Conservation (phyloP, 2,113 vertebrate genomes). For the Silurus asotus region DNA sequence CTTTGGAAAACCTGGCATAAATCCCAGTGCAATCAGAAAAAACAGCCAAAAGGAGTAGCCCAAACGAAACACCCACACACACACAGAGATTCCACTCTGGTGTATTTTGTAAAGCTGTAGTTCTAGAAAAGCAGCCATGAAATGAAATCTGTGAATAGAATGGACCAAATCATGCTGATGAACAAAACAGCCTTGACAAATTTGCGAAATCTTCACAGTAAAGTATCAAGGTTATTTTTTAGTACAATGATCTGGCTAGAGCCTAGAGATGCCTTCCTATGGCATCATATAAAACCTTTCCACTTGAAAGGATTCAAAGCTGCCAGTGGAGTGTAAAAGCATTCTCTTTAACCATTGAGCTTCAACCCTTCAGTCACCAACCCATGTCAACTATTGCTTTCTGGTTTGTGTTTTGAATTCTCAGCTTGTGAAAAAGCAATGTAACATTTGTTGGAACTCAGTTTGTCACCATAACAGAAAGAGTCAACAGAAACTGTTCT, state of each 20-base stretch:
- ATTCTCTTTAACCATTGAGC: neutral
- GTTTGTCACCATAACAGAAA: slow-evolving; percentile 47
- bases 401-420: neutral
- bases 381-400: neutral
- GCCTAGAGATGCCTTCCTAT: neutral
- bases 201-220: neutral
- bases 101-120: slow-evolving; percentile 6
- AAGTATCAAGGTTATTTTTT: slow-evolving; percentile 13
- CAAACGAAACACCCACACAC: slow-evolving; percentile 29
- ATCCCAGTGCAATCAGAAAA: slow-evolving; percentile 26
- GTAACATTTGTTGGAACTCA: slow-evolving; percentile 21
- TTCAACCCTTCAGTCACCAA: neutral
- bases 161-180: neutral
- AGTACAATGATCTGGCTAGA: slow-evolving; percentile 1
- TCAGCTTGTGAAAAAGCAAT: neutral
- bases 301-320: slow-evolving; percentile 13
- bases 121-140: neutral
- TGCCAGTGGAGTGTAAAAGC: neutral
- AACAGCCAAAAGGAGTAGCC: slow-evolving; percentile 43
- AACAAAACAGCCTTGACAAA: slow-evolving; percentile 29
- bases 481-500: slow-evolving; percentile 40
- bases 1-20: slow-evolving; percentile 36
- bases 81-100: slow-evolving; percentile 20
- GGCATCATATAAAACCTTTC: neutral
- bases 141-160: slow-evolving; percentile 9